These are phyloP conservation scores for Ceratosolen fusciceps DNA, from an alignment of 1,140 invertebrate genomes.

Conservation along the genomic window DNA sequence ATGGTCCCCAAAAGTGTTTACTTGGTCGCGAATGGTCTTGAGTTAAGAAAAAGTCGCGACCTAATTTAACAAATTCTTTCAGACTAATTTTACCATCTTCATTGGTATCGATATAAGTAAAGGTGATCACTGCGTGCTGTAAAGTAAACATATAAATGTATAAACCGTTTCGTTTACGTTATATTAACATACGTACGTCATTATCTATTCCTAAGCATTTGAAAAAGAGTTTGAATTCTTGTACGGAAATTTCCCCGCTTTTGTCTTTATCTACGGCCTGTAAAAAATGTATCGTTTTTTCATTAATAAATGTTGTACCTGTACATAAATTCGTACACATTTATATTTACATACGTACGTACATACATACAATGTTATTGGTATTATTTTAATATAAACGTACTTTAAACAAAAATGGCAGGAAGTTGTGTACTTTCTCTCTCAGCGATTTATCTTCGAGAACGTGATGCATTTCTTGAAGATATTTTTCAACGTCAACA, in stretches of 20 bases:
- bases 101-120: conserved; percentile 83
- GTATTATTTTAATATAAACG: no score
- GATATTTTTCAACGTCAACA: conserved; percentile 84
- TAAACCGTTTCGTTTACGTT: neutral
- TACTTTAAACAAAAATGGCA: conserved; percentile 86
- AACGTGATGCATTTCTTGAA: conserved; percentile 85
- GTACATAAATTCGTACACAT: no score
- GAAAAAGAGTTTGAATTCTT: conserved; percentile 88
- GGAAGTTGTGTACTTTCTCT: conserved; percentile 80
- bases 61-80: conserved; percentile 84
- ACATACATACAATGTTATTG: conserved; percentile 39
- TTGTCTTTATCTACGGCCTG: conserved; percentile 87
- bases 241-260: conserved; percentile 82
- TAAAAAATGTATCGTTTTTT: conserved; percentile 46
- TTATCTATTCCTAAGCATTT: conserved; percentile 81
- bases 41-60: conserved; percentile 83
- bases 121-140: conserved; percentile 79
- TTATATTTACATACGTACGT: neutral
- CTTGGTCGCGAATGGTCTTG: conserved; percentile 83
- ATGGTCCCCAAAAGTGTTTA: conserved; percentile 88
- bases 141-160: conserved; percentile 44
- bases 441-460: conserved; percentile 81
- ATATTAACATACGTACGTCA: conserved; percentile 70
- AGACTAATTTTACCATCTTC: conserved; percentile 81
- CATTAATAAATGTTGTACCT: neutral